phyloP scores from a whole-genome alignment of 2,888 invertebrate genomes.

The Dendrolimus pini region DNA sequence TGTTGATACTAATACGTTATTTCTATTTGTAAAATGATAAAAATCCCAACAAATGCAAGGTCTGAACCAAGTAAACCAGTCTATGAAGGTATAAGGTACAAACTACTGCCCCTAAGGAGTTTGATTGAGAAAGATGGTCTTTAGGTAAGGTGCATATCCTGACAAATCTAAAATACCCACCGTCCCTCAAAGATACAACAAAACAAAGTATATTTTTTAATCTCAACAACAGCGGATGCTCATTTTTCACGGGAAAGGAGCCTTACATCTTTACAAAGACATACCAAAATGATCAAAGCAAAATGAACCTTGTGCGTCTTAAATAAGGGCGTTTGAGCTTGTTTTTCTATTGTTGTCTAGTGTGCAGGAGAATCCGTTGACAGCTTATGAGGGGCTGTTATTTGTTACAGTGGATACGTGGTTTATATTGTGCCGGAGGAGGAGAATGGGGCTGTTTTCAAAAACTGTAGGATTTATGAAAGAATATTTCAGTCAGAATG shows the following conservation, averaged over 20 bases:
- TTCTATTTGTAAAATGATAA: too few species aligned
- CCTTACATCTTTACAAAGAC: conserved; percentile 21
- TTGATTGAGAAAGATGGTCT: too few species aligned
- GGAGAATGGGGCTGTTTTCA: not conserved
- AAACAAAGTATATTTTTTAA: conserved; percentile 68
- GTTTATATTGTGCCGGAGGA: not conserved
- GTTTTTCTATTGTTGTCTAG: conserved; percentile 1
- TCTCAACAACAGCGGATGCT: conserved; percentile 62
- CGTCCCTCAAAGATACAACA: conserved; percentile 18
- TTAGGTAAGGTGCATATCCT: too few species aligned
- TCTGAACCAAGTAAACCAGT: too few species aligned
- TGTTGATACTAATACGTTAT: too few species aligned
- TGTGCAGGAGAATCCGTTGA: conserved; percentile 34
- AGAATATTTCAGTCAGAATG: not conserved
- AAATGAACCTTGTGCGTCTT: conserved; percentile 23
- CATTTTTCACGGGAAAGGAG: conserved; percentile 58
- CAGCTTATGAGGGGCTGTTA: conserved; percentile 54
- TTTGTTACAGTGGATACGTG: conserved; percentile 26
- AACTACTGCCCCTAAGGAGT: too few species aligned
- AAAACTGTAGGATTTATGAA: not conserved
- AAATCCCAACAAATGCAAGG: too few species aligned
- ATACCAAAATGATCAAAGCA: conserved; percentile 9
- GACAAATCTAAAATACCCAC: conserved; percentile 6
- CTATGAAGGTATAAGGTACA: too few species aligned
- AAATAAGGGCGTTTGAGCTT: conserved; percentile 16